phyloP scores from a whole-genome alignment of 2,797 vertebrate genomes.

The Coregonus suidteri region DNA sequence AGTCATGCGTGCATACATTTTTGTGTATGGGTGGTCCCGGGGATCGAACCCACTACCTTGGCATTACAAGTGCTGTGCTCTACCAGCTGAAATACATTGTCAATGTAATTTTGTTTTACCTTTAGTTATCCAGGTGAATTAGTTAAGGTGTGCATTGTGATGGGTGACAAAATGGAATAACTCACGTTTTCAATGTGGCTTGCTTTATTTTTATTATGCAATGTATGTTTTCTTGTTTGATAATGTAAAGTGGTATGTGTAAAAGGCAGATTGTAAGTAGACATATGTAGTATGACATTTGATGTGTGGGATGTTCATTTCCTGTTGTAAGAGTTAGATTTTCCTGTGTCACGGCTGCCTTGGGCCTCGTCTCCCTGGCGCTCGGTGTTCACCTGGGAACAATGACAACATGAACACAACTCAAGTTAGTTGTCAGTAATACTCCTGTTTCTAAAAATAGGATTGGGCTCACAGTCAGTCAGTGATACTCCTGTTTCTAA shows the following conservation, averaged over 20 bases:
- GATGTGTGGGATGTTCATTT: background rate
- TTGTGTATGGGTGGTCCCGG: too few relatives aligned
- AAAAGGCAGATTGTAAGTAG: background rate
- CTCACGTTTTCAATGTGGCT: background rate
- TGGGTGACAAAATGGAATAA: background rate
- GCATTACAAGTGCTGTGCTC: too few relatives aligned
- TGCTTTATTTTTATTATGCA: background rate
- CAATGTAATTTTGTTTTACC: too few relatives aligned
- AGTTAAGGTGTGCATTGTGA: background rate
- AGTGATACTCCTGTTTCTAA: background rate
- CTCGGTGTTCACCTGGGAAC: background rate
- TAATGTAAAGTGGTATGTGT: too few relatives aligned
- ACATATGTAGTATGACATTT: background rate
- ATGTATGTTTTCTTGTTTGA: background rate
- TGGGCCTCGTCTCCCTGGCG: background rate
- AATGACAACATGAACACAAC: background rate
- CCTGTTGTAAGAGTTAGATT: background rate
- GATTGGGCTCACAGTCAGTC: too few relatives aligned
- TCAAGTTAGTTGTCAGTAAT: background rate
- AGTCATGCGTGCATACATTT: too few relatives aligned
- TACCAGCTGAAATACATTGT: too few relatives aligned
- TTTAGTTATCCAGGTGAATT: background rate
- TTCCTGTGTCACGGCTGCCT: conserved; percentile 3
- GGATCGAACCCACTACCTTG: too few relatives aligned
- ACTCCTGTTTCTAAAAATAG: background rate